phyloP scores from a whole-genome alignment of 2,888 invertebrate species.

The Ochlodes sylvanus region DNA sequence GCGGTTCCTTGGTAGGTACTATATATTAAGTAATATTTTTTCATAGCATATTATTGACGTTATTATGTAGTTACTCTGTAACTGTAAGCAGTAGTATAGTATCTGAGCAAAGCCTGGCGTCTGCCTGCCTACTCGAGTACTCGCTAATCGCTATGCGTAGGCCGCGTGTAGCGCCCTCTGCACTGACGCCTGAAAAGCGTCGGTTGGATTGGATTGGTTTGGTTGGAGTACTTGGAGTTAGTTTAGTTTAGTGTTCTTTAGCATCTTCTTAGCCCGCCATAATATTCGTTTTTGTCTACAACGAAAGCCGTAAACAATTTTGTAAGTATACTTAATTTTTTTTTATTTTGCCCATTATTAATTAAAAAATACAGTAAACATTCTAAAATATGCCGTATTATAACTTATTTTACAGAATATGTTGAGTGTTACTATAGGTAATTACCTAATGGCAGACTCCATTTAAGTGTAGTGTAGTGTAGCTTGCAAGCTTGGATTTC shows the following conservation, averaged over 20 bases:
- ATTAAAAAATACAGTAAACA: neutral
- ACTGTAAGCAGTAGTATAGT: too few species aligned
- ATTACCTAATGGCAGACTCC: conserved; percentile 68
- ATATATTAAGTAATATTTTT: too few species aligned
- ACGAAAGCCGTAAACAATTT: conserved; percentile 77
- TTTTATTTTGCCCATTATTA: conserved; percentile 30
- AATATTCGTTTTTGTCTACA: conserved; percentile 68
- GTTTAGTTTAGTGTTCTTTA: conserved; percentile 36
- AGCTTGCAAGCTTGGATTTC: conserved; percentile 61
- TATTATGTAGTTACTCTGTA: too few species aligned
- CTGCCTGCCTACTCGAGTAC: too few species aligned
- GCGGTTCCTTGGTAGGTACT: too few species aligned
- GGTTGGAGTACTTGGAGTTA: conserved; percentile 46
- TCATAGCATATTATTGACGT: too few species aligned
- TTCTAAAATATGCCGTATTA: neutral
- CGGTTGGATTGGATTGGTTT: too few species aligned
- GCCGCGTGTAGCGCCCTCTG: conserved; percentile 72
- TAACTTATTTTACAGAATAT: neutral
- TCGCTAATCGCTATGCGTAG: too few species aligned
- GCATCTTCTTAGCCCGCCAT: conserved; percentile 69
- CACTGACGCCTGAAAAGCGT: conserved; percentile 73
- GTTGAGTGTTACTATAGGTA: conserved; percentile 39
- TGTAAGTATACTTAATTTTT: conserved; percentile 61
- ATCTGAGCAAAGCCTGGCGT: too few species aligned
- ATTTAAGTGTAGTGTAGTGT: conserved; percentile 63